A percentile compares a stretch with the other conserved stretches of the same genome.
Conservation (phyloP, 2,113 vertebrate species). For the Camelus dromedarius region DNA sequence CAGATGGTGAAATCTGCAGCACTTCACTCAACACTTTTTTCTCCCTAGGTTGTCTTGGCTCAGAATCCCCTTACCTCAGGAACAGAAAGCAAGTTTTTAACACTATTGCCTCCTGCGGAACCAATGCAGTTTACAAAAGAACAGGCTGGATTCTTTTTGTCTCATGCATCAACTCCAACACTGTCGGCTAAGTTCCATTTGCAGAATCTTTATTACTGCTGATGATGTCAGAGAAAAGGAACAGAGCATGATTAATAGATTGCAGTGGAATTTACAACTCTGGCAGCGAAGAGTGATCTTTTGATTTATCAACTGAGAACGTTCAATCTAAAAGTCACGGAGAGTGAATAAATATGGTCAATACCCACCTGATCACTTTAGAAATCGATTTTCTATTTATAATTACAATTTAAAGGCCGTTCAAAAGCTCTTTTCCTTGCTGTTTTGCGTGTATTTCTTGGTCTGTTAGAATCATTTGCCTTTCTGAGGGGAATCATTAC, state of each 20-base stretch:
- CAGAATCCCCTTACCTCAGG: neutral
- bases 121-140: conserved; percentile 8
- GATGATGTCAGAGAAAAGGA: conserved; percentile 69
- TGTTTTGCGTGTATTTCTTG: neutral
- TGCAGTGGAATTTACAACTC: conserved; percentile 58
- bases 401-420: conserved; percentile 56
- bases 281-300: conserved; percentile 62
- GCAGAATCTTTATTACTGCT: conserved; percentile 60
- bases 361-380: conserved; percentile 34
- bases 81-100: conserved; percentile 50
- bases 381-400: conserved; percentile 48
- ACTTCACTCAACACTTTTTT: neutral
- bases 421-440: accelerated
- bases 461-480: conserved; percentile 36
- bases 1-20: conserved; percentile 64
- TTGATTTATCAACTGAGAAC: conserved; percentile 61
- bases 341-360: conserved; percentile 37
- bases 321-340: conserved; percentile 58
- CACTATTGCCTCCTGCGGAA: neutral
- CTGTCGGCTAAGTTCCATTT: neutral
- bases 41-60: conserved; percentile 69
- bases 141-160: neutral
- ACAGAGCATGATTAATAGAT: conserved; percentile 57
- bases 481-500: conserved; percentile 20
- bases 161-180: conserved; percentile 39